phyloP scores from a whole-genome alignment of 1,140 invertebrate species.

The Papilio polyxenes region DNA sequence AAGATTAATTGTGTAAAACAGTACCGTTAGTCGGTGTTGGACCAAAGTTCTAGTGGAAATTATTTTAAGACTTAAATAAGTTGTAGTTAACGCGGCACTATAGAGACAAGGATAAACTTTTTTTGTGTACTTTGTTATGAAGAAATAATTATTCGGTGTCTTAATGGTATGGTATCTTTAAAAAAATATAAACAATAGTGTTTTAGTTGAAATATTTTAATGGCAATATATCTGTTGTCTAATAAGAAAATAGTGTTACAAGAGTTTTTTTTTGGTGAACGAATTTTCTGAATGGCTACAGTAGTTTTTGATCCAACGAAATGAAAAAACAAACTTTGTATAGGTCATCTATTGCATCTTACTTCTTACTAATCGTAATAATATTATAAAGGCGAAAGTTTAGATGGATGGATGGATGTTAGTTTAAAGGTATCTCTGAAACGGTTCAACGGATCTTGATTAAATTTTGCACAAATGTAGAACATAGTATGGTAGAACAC shows the following conservation, averaged over 20 bases:
- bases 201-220: not conserved
- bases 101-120: not conserved
- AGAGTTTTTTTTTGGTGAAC: not conserved
- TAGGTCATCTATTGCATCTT: too few relatives aligned
- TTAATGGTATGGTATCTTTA: too few relatives aligned
- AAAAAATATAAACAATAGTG: too few relatives aligned
- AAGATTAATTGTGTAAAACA: conserved; percentile 43
- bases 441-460: too few relatives aligned
- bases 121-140: not conserved
- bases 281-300: not conserved
- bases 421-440: too few relatives aligned
- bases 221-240: not conserved
- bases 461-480: too few relatives aligned
- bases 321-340: not conserved
- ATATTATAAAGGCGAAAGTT: too few relatives aligned
- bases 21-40: conserved; percentile 24
- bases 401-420: too few relatives aligned
- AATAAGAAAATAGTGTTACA: not conserved
- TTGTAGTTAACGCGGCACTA: conserved; percentile 15
- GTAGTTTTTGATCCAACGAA: not conserved
- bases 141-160: not conserved
- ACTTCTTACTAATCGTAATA: not conserved
- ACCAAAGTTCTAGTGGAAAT: conserved; percentile 27
- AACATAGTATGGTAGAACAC: too few relatives aligned
- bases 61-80: conserved; percentile 30